Percentiles rank a stretch among this genome's conserved stretches.
These are phyloP conservation scores for Pantherophis guttatus DNA, from an alignment of 2,113 vertebrate genomes.

Conservation along the genomic window DNA sequence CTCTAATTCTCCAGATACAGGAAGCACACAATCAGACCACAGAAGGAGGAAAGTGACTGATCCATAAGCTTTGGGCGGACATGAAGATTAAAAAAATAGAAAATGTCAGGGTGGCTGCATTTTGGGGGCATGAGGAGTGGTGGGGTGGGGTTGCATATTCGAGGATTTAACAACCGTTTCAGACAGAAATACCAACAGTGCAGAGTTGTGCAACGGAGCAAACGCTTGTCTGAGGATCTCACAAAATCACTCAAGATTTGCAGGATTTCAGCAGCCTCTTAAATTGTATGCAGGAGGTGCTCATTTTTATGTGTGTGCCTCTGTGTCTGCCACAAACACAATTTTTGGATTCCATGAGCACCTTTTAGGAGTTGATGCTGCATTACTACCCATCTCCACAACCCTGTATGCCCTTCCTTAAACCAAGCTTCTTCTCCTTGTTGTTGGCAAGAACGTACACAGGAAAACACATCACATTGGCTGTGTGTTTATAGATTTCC, in stretches of 20 bases:
- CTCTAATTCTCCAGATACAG: not conserved
- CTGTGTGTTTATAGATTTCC: not conserved
- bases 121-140: too few relatives aligned
- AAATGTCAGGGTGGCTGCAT: not conserved
- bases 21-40: not conserved
- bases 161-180: not conserved
- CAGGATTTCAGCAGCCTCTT: not conserved
- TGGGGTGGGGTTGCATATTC: not conserved
- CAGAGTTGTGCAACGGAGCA: not conserved
- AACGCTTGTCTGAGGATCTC: not conserved
- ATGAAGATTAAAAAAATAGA: not conserved
- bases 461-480: not conserved
- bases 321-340: not conserved
- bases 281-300: not conserved
- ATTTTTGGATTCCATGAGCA: not conserved
- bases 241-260: not conserved
- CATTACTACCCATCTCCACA: not conserved
- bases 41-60: not conserved
- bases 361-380: not conserved
- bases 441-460: not conserved
- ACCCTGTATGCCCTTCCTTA: not conserved
- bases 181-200: not conserved
- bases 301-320: not conserved
- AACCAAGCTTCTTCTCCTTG: not conserved
- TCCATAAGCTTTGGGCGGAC: accelerated